Evolutionary conservation across 2,113 vertebrate species (phyloP).

Genomic region (Cryptoleucopteryx plumbea): DNA sequence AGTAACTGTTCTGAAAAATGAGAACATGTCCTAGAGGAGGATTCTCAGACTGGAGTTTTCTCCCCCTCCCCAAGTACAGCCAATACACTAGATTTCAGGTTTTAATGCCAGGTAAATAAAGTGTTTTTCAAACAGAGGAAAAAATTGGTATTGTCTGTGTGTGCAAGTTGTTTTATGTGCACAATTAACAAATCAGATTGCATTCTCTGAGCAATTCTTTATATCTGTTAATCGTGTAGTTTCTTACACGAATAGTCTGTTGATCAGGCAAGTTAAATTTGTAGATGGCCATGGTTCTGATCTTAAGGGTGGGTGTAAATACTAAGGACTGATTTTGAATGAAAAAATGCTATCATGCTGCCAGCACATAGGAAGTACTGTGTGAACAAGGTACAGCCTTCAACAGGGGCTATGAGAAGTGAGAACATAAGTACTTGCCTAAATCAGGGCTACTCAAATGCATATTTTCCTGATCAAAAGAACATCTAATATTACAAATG

Average conservation of each 20-base stretch:
- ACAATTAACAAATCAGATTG: background rate
- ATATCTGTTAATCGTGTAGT: background rate
- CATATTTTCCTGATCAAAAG: background rate
- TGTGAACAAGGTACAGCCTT: background rate
- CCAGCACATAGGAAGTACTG: background rate
- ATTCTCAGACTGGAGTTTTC: background rate
- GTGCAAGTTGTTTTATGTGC: background rate
- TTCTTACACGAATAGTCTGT: background rate
- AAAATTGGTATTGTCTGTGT: background rate
- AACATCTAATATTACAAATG: background rate
- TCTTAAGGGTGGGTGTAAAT: background rate
- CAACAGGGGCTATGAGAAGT: background rate
- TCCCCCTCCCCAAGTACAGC: background rate
- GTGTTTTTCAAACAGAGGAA: background rate
- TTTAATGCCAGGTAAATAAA: background rate
- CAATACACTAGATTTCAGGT: background rate
- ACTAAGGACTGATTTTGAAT: background rate
- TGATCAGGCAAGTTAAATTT: background rate
- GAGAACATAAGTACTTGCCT: background rate
- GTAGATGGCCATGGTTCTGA: background rate
- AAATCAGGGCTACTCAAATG: background rate
- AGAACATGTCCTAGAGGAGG: background rate
- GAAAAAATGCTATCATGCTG: background rate
- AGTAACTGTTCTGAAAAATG: background rate
- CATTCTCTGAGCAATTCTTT: background rate